Conservation (phyloP, 2,888 invertebrate species). For the Cheilosia pagana region DNA sequence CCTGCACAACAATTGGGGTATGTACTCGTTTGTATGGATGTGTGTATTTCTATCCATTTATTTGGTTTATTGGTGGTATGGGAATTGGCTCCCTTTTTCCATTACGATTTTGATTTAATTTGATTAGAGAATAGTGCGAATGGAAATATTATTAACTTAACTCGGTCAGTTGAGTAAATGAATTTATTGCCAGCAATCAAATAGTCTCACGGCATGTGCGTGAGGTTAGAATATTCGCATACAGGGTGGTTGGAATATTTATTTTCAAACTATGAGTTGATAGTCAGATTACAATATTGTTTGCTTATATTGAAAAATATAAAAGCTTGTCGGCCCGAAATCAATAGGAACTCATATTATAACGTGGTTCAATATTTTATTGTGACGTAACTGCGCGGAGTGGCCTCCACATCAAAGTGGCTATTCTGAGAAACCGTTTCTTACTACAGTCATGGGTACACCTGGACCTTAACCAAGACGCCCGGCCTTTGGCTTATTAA, state of each 20-base stretch:
- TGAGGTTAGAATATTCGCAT: not conserved
- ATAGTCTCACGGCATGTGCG: slow-evolving; percentile 13
- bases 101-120: slow-evolving; percentile 83
- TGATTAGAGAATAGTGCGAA: slow-evolving; percentile 81
- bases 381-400: too few relatives aligned
- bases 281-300: too few relatives aligned
- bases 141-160: slow-evolving; percentile 71
- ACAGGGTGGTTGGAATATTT: not conserved
- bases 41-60: slow-evolving; percentile 47
- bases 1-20: slow-evolving; percentile 22
- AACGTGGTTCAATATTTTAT: too few relatives aligned
- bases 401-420: too few relatives aligned
- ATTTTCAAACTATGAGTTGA: too few relatives aligned
- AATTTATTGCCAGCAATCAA: slow-evolving; percentile 72
- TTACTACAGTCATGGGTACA: too few relatives aligned
- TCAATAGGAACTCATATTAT: too few relatives aligned
- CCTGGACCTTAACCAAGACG: too few relatives aligned
- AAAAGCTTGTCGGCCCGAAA: too few relatives aligned
- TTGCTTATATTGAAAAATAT: too few relatives aligned
- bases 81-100: slow-evolving; percentile 81
- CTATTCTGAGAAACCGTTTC: too few relatives aligned
- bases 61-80: slow-evolving; percentile 81
- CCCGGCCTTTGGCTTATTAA: too few relatives aligned
- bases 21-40: not conserved
- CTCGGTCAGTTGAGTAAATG: slow-evolving; percentile 48